Conservation (phyloP, 1,140 invertebrate species). For the Manduca sexta region DNA sequence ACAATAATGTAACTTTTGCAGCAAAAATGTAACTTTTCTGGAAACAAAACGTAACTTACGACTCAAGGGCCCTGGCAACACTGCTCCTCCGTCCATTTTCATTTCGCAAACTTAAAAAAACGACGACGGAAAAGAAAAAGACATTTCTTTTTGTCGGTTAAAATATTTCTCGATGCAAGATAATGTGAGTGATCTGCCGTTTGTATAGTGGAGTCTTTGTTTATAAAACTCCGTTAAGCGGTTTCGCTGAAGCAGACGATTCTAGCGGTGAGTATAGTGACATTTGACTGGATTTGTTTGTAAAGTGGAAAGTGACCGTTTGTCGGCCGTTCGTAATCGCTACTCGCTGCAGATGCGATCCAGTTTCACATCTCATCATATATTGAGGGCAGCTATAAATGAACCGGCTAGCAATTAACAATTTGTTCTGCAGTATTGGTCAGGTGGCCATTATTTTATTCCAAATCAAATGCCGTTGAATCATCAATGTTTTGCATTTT, state of each 20-base stretch:
- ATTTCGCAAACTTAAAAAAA: conserved; percentile 66
- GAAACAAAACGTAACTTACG: too few species aligned
- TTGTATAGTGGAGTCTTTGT: conserved; percentile 35
- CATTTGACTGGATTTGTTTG: conserved; percentile 60
- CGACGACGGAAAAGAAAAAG: conserved; percentile 57
- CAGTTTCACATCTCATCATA: conserved; percentile 52
- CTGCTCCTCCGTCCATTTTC: conserved; percentile 56
- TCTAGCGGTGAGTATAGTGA: conserved; percentile 56
- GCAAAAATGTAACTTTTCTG: too few species aligned
- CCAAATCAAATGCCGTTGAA: conserved; percentile 35
- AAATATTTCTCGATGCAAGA: conserved; percentile 40
- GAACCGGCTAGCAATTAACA: conserved; percentile 41
- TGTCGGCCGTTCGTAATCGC: conserved; percentile 39
- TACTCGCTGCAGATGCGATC: conserved; percentile 44
- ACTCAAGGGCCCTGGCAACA: conserved; percentile 50
- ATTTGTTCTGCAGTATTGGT: conserved; percentile 38
- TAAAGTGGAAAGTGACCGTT: conserved; percentile 59
- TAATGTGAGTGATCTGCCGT: conserved; percentile 44
- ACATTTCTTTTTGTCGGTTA: conserved; percentile 49
- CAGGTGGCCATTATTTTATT: conserved; percentile 30
- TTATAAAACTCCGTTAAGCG: conserved; percentile 23
- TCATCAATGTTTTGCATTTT: conserved; percentile 37
- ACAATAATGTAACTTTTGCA: too few species aligned
- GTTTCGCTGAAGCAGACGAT: conserved; percentile 8
- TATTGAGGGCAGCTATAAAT: conserved; percentile 48